Percentiles rank a stretch among this genome's conserved stretches.
phyloP scores from a whole-genome alignment of 1,140 invertebrate species.

The Metopolophium dirhodum region DNA sequence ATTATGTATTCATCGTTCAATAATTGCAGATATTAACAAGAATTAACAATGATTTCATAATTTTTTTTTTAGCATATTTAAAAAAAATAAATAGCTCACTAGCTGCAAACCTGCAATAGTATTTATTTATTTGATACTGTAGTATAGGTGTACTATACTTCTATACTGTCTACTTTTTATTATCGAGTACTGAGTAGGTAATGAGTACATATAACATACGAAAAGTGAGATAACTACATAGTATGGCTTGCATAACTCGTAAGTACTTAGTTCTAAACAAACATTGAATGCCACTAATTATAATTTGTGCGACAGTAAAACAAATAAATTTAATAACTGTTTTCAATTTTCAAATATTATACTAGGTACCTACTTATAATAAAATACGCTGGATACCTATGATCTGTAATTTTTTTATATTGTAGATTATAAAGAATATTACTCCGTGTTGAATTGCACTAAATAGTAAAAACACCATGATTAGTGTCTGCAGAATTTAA shows the following conservation, averaged over 20 bases:
- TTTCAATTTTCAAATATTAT: background rate
- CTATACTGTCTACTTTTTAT: background rate
- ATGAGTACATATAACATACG: background rate
- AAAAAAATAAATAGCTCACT: background rate
- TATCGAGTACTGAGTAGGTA: background rate
- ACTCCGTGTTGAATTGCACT: background rate
- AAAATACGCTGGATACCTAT: background rate
- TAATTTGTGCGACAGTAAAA: background rate
- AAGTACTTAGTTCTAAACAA: background rate
- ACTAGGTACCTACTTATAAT: background rate
- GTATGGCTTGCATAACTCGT: background rate
- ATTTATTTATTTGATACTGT: background rate
- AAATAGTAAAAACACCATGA: background rate
- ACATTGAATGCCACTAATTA: background rate
- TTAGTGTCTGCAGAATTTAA: background rate
- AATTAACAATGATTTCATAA: background rate
- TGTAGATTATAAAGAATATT: background rate
- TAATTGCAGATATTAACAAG: background rate
- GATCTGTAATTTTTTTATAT: background rate
- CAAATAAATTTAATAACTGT: background rate
- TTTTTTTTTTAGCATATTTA: background rate
- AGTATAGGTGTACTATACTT: background rate
- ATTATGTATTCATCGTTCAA: background rate
- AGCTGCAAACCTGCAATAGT: background rate
- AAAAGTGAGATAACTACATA: background rate